Base-by-base conservation (phyloP, 2,888 invertebrate genomes). In the Hirtodrosophila duncani region DNA sequence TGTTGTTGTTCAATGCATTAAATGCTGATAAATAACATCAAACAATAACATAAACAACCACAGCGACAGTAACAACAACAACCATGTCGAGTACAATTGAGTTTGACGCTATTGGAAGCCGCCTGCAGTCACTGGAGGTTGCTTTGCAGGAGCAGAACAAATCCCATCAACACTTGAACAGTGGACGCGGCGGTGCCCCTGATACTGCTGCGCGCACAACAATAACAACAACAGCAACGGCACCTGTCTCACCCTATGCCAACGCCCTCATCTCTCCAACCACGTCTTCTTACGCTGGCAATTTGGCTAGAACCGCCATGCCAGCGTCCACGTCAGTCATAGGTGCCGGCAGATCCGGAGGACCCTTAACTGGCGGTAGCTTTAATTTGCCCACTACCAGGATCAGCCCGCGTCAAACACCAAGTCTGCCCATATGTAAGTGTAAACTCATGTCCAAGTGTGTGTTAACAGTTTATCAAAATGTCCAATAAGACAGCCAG, bases 121-220 rank as follows among this genome's bases (percentile, higher is more conserved):
- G 92, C 90, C 90, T 96, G 85, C 91, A 93, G 88, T 92, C 92
- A 84, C 89, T 96, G 87, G 92, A 96, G 88, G 93, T 93, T 85
- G 91, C 93, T 82, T 89, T 96, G 75, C 91, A 91, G 58, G 84
- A 82, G 14, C 88, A 88, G 82, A 88, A 87, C 79, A 84, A 84
- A 72, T 85, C 85, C 70, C 79, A 72, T 57, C 65, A 72, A 59
- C 84, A 82, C 87, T 89, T 86, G 61, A 62, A 78, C 61, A 67
- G 59, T 48, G 21, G 50, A 21, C 67, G 68, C 39, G 51, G 48
- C 26, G 33, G 53, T 45, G 16, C 45, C 56, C 13, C 64, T 57
- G 21, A 27, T 24, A 11, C 29, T 23, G 27, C 9, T 27, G 14
- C 20, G 14, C 17, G 20, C 16, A 2, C 51, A 14, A 42, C 37